Evolutionary conservation across 2,113 vertebrate species (phyloP), one percentile per base, ranked within the genome.

Genomic region (Arenaria interpres): DNA sequence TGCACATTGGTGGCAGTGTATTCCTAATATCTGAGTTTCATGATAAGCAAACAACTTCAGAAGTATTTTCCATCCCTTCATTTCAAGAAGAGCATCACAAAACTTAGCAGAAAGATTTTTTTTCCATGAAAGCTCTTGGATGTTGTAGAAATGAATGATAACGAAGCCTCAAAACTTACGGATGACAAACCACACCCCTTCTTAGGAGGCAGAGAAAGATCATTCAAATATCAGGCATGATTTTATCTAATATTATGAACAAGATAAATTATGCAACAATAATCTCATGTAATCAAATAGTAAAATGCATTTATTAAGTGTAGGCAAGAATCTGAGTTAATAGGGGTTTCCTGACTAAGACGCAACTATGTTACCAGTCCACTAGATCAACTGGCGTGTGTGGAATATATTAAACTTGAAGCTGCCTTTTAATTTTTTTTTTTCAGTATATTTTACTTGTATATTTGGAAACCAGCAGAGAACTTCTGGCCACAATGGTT

Each of bases 381-480:
- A n/a, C 19, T 76, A 83, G 27, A 79, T 94, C 74, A 88, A 12
- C 33, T 78, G 43, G 10, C 1, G 0, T 43, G 35, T 64, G 32
- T 79, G 45, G 74, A 89, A 73, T 13, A 35, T 54, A 82, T 45
- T 78, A 64, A 94, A 87, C 12, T 81, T 67, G 43, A 83, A 89
- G 21, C 16, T 64, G 20, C 2, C 10, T n/a, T 39, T 45, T 23
- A 30, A 6, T 51, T 12, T 35, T 12, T 35, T 14, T 10, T 22
- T 23, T 6, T 20, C 24, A 41, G 8, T 85, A 17, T 75, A 78
- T 60, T 72, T 32, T 59, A 51, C 45, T 87, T 84, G 20, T 79
- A 17, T 89, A 76, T 94, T 93, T 93, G 67, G 81, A 93, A 96
- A 90, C n/a, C n/a, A 63, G 18, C 9, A 56, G 41, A 66, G 27